These are phyloP conservation scores for Prionchulus punctatus DNA, from an alignment of 2,888 invertebrate genomes.

Conservation along the genomic window DNA sequence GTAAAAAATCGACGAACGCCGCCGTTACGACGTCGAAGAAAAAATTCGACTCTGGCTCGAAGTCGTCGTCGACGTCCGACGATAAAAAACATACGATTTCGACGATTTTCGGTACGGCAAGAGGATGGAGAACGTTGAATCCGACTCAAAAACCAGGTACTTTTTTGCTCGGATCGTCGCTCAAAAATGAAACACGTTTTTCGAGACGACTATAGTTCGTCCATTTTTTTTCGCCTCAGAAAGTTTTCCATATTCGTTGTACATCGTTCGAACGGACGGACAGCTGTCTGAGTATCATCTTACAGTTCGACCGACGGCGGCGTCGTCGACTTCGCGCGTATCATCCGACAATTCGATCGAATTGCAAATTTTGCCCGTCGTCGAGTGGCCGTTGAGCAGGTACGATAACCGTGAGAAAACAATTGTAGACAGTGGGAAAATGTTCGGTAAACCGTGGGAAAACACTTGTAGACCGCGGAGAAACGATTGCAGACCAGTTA, in stretches of 20 bases:
- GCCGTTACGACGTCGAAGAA: neutral
- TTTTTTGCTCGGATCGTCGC: no score
- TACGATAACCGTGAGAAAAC: slow-evolving; percentile 5
- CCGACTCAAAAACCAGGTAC: neutral
- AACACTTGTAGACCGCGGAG: no score
- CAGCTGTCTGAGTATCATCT: slow-evolving; percentile 4
- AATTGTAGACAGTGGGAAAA: neutral
- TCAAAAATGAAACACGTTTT: no score
- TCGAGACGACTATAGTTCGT: no score
- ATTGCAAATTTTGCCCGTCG: slow-evolving; percentile 62
- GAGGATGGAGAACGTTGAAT: neutral
- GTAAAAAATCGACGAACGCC: neutral
- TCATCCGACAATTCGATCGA: slow-evolving; percentile 73
- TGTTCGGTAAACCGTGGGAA: no score
- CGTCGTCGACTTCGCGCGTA: slow-evolving; percentile 37
- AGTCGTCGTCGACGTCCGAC: no score
- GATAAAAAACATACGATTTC: neutral
- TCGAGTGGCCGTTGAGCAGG: slow-evolving; percentile 65
- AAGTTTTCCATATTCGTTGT: slow-evolving; percentile 20
- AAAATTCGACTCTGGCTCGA: no score
- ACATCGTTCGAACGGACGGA: neutral
- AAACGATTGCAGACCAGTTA: no score
- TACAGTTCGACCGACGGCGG: neutral
- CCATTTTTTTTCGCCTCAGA: slow-evolving; percentile 40
- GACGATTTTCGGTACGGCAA: neutral